Base-by-base conservation (phyloP, 1,140 invertebrate species). In the Drosophila nebulosa region DNA sequence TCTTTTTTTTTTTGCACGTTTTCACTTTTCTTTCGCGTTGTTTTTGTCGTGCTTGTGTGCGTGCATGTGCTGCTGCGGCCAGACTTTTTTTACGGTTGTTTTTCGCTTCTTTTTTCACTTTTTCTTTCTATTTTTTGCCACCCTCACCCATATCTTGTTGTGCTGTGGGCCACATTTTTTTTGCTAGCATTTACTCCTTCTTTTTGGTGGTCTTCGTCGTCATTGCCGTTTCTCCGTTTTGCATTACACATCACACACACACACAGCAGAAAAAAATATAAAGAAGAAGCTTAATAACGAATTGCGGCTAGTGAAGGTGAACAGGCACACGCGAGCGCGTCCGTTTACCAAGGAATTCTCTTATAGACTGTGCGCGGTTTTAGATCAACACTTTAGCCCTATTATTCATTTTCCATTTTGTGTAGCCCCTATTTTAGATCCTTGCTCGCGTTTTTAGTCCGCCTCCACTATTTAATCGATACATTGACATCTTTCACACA, bases 21-120 rank as follows among this genome's bases (percentile, higher is more conserved):
- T 89, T 88, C 79, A 89, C 84, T 89, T 89, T 88, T 84, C 74
- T 84, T 88, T 88, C 60, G 68, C 60, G 55, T 66, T 55, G 52
- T 64, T 51, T 30, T 32, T 21, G 42, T n/a, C 26, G 50, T 52
- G 24, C 24, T 27, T 55, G 52, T 55, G 56, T 39, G 30, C 21
- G 56, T n/a, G 56, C 56, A 32, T 58, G 18, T 58, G 56, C 16
- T 58, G 56, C 14, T 35, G 14, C 32, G 56, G 52, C n/a, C 26
- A 30, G 52, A 30, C 52, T 30, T 24, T 14, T 27, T 53, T 53
- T 50, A 21, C 52, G 14, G n/a, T 55, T 26, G 52, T 55, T 30
- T 30, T 5, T 24, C 26, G 4, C 12, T 26, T n/a, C 35, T 36
- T 36, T 36, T 42, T 21, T 46, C 39, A 46, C 39, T 46, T 46